These are phyloP conservation scores for Trachurus trachurus DNA, from an alignment of 2,797 vertebrate species.

Conservation along the genomic window DNA sequence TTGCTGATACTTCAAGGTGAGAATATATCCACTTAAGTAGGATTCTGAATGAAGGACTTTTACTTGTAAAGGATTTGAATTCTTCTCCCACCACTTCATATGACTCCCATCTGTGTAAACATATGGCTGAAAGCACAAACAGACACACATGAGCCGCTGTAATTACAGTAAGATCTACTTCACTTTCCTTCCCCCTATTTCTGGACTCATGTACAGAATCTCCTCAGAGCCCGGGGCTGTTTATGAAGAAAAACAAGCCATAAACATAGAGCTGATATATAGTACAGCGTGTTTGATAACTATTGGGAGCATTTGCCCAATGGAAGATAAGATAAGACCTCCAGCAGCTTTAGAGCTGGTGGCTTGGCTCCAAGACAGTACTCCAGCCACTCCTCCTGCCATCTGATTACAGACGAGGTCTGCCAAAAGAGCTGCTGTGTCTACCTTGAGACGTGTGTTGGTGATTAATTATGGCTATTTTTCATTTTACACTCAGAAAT, in stretches of 20 bases:
- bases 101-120: constrained; percentile 2
- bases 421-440: constrained; percentile 36
- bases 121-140: neutral
- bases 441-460: constrained; percentile 46
- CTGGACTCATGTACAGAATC: neutral
- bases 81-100: neutral
- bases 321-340: constrained; percentile 16
- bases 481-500: constrained; percentile 57
- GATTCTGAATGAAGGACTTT: too few relatives aligned
- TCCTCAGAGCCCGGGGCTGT: neutral
- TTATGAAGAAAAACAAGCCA: neutral
- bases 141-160: neutral
- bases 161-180: neutral
- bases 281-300: constrained; percentile 2
- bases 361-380: constrained; percentile 6
- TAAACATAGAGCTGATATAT: neutral
- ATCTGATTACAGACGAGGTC: constrained; percentile 26
- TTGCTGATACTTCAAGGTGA: too few relatives aligned
- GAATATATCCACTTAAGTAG: too few relatives aligned
- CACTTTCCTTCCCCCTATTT: neutral
- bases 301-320: neutral
- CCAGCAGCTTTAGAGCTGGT: neutral
- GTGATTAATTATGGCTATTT: constrained; percentile 71
- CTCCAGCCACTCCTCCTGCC: constrained; percentile 33
- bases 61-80: neutral